Evolutionary conservation across 2,113 vertebrate species (phyloP), one percentile per base, ranked within the genome.

Genomic region (Zeus faber): DNA sequence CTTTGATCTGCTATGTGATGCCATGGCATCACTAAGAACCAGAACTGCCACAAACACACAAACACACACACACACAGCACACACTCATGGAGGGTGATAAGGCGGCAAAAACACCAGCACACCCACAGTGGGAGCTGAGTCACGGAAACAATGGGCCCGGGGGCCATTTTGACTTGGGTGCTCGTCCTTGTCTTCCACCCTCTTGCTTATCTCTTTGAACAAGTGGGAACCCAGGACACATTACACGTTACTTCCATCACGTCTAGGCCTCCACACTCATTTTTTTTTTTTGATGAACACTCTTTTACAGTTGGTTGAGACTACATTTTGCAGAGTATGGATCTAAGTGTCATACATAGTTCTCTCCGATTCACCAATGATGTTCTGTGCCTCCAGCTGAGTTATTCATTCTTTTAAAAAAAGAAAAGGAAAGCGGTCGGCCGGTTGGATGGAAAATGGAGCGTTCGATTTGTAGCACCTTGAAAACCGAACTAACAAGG

Each of bases 101-200:
- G 39, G 18, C 58, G 29, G 56, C 62, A 52, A 29, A 62, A 26
- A 65, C 67, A 57, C 9, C 54, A 64, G 26, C 43, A 70, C 70
- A 37, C 43, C 49, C 71, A 68, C 59, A 71, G 43, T 47, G 62
- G 31, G 31, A 35, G 59, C 58, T 69, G 72, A 79, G 43, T 72
- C 70, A 77, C 22, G 41, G 45, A 47, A 60, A 65, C 67, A 20
- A 60, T 31, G 31, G n/a, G 45, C 23, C 29, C 37, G 35, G 44
- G 21, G 71, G 64, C 54, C 62, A 40, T 56, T 68, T n/a, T n/a
- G n/a, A n/a, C n/a, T n/a, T n/a, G n/a, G n/a, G n/a, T n/a, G n/a
- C n/a, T n/a, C n/a, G n/a, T n/a, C n/a, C n/a, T n/a, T n/a, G n/a
- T n/a, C n/a, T n/a, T n/a, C n/a, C n/a, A n/a, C n/a, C n/a, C n/a